A percentile compares a stretch with the other conserved stretches of the same genome.
phyloP scores from a whole-genome alignment of 23 tunicate species.

The Ciona savignyi region DNA sequence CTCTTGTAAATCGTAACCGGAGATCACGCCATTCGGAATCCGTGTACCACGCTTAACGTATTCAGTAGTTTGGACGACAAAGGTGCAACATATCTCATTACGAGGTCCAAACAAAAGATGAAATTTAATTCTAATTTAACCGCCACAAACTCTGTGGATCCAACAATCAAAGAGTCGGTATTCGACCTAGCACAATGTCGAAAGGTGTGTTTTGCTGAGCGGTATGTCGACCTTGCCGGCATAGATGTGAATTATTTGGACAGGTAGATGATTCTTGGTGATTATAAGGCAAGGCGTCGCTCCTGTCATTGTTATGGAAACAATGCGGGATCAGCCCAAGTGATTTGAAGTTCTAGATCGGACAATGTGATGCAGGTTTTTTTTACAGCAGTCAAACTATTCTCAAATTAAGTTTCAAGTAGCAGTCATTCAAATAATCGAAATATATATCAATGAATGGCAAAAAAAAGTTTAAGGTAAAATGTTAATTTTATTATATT shows the following conservation, averaged over 20 bases:
- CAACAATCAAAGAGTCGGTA: neutral
- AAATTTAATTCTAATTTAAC: neutral
- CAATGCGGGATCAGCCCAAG: neutral
- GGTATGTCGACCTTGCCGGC: neutral
- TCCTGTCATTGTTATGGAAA: constrained; percentile 14
- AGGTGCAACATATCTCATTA: neutral
- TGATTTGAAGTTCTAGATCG: neutral
- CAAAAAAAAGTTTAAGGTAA: too few species aligned
- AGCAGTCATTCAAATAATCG: too few species aligned
- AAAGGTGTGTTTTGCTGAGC: neutral
- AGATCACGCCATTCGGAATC: neutral
- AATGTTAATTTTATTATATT: too few species aligned
- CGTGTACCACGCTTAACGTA: constrained; percentile 1
- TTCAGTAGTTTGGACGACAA: neutral
- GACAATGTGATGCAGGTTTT: too few species aligned
- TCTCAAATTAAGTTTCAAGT: too few species aligned
- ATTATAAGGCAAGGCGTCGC: neutral
- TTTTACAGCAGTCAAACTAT: too few species aligned
- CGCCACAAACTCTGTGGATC: neutral
- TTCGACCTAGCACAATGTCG: neutral
- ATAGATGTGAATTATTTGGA: neutral
- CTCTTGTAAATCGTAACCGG: neutral
- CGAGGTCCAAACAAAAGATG: neutral
- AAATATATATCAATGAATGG: too few species aligned
- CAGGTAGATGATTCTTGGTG: neutral